Base-by-base conservation (phyloP, 2,797 vertebrate species). In the Hydrocynus forskahlii region DNA sequence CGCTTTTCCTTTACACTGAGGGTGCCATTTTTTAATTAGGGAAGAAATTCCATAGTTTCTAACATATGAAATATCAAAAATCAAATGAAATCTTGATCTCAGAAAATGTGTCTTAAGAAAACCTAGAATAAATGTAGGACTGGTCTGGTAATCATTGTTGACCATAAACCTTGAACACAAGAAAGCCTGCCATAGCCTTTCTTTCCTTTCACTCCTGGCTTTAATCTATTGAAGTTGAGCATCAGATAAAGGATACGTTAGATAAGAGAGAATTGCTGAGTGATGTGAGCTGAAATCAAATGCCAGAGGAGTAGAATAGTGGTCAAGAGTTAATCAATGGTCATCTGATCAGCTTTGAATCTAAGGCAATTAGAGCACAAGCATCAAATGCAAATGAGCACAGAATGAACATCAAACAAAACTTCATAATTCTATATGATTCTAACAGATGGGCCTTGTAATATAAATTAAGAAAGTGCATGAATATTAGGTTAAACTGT, bases 281-380 rank as follows among this genome's bases (percentile, higher is more conserved):
- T 57, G 70, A 71, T 54, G 40, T 48, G 67, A 63, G 55, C 75
- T 81, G 60, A 52, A 76, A 71, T 81, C 73, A 66, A 54, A 55
- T 40, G 48, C 38, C 45, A 45, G 21, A 72, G 21, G 13, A 64
- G 48, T 77, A 76, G 50, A 76, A 64, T 48, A 63, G 63, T 50
- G 21, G 10, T 64, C 12, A 62, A 43, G 29, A 50, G 35, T 64
- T 45, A 64, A 72, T 57, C 19, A 52, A 25, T 62, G 25, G 55
- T 25, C 55, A 69, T 81, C 19, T 52, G 23, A 25, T 62, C 21
- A 81, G 23, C 7, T 66, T 23, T 60, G n/a, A 29, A 9, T 2
- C 9, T 25, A 12, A 64, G n/a, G 4, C 68, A 10, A 7, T 71
- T 52, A 16, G 4, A 25, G 4, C 50, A 13, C 10, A 7, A 38